Conservation (phyloP, 2,888 invertebrate genomes). For the Leucophenga montana region DNA sequence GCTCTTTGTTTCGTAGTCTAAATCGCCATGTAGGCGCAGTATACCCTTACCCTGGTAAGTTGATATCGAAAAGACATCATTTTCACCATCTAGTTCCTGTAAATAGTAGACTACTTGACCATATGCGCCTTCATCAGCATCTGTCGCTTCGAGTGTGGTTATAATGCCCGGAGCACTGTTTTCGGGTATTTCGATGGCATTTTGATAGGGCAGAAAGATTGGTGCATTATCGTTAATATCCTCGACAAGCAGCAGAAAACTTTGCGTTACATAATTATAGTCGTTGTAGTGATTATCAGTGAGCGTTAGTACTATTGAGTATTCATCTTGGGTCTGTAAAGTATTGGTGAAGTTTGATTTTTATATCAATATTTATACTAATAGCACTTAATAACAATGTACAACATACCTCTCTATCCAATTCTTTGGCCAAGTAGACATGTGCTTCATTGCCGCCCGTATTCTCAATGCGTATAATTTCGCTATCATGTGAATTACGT, state of each 20-base stretch:
- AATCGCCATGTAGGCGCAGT: slow-evolving; percentile 81
- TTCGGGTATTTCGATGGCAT: slow-evolving; percentile 86
- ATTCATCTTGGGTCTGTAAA: slow-evolving; percentile 86
- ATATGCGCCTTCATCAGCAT: slow-evolving; percentile 92
- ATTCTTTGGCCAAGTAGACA: slow-evolving; percentile 88
- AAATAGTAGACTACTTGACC: slow-evolving; percentile 92
- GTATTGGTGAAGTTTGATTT: neutral
- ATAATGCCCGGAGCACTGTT: slow-evolving; percentile 84
- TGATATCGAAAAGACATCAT: slow-evolving; percentile 84
- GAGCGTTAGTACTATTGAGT: slow-evolving; percentile 88
- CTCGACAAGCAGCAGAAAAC: slow-evolving; percentile 89
- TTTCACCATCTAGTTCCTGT: slow-evolving; percentile 86
- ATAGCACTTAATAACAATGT: too few relatives aligned
- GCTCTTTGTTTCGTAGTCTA: slow-evolving; percentile 91
- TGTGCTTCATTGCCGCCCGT: slow-evolving; percentile 87
- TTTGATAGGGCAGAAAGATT: slow-evolving; percentile 88
- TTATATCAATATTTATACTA: too few relatives aligned
- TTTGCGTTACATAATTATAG: slow-evolving; percentile 91
- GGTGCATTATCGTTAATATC: slow-evolving; percentile 95
- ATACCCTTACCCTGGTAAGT: slow-evolving; percentile 91
- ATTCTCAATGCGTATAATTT: slow-evolving; percentile 88
- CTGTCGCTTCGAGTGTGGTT: slow-evolving; percentile 88
- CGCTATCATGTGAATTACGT: slow-evolving; percentile 84
- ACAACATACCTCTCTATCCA: slow-evolving; percentile 87
- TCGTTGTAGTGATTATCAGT: slow-evolving; percentile 91